Conservation (phyloP, 2,888 invertebrate species). For the Volucella inflata region DNA sequence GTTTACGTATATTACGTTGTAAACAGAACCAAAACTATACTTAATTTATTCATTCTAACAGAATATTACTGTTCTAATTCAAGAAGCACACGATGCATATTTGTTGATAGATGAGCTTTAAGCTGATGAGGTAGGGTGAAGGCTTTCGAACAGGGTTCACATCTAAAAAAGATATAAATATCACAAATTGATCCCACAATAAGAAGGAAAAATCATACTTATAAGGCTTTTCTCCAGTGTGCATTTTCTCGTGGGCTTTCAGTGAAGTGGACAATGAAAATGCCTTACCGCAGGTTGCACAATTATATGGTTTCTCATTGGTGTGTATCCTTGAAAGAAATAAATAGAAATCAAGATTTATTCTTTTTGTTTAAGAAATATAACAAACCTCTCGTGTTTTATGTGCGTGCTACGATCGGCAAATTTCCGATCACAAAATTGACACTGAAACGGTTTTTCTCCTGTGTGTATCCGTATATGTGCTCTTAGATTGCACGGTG, state of each 20-base stretch:
- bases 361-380: neutral
- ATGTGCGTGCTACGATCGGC: constrained; percentile 82
- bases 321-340: constrained; percentile 79
- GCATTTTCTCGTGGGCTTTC: constrained; percentile 80
- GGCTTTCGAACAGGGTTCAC: constrained; percentile 80
- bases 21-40: no score
- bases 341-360: neutral
- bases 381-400: constrained; percentile 81
- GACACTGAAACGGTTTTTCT: constrained; percentile 82
- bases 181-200: neutral
- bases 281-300: constrained; percentile 78
- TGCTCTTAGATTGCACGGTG: constrained; percentile 81
- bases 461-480: constrained; percentile 83
- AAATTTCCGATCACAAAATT: constrained; percentile 80
- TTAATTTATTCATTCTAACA: constrained; percentile 6
- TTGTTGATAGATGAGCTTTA: constrained; percentile 80
- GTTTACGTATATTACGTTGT: no score
- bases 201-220: constrained; percentile 68
- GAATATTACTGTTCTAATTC: constrained; percentile 46
- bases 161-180: constrained; percentile 76
- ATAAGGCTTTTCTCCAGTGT: constrained; percentile 80
- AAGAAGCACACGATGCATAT: constrained; percentile 76
- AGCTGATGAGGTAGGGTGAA: constrained; percentile 82
- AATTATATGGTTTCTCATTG: constrained; percentile 81
- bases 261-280: constrained; percentile 80